Base-by-base conservation (phyloP, 2,888 invertebrate species). In the Drosophila leonis region DNA sequence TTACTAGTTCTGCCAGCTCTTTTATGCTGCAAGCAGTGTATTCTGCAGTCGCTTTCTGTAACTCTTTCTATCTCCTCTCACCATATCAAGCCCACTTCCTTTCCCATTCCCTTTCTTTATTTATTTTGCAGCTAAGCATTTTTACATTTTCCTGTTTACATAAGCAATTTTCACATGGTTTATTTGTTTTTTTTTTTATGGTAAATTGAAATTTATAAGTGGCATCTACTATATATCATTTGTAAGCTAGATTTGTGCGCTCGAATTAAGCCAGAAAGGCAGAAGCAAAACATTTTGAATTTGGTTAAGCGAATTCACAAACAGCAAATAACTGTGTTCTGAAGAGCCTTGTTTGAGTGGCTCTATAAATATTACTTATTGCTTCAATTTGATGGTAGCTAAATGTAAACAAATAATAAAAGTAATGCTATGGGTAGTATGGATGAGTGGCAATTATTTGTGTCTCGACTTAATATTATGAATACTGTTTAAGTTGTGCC, bases 121-220 rank as follows among this genome's bases (percentile, higher is more conserved):
- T 55, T 42, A 33, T 56, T 27, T 33, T 46, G 8, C 12, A 39
- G 62, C 52, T 64, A 49, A 63, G 55, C 56, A 62, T 44, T 71
- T 67, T 69, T 48, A 42, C 27, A 15, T 49, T 64, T 65, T 54
- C 12, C 41, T 20, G 20, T 44, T 71, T 56, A 56, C 70, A 57
- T 68, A 57, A 65, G 54, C 60, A 81, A 59, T 67, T 76, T 70
- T 67, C 69, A 74, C 57, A 59, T 82, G 75, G 66, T 78, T 69
- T 62, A 73, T 56, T 63, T 72, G 52, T 55, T 73, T 73, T 59
- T 59, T 55, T 73, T 54, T 62, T 75, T 60, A 62, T 65, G 78
- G 63, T 73, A 83, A 74, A 74, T 72, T 68, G 64, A 46, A 66
- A 68, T 63, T 60, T 60, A 66, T 49, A 66, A 74, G 65, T 84